Base-by-base conservation (phyloP, 2,113 vertebrate species). In the Paralichthys olivaceus region DNA sequence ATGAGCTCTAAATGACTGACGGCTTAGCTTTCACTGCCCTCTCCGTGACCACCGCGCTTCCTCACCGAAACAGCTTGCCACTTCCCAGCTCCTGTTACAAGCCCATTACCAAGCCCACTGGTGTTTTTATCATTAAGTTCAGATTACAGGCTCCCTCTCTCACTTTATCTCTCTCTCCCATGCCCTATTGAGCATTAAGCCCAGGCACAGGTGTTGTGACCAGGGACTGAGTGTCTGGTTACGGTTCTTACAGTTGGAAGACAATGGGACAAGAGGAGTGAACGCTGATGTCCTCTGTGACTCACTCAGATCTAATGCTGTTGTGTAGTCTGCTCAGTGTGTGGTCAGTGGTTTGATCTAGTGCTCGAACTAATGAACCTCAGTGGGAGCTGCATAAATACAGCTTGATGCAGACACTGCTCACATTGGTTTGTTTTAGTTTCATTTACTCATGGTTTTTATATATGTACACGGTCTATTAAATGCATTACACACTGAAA, bases 81-180 rank as follows among this genome's bases (percentile, higher is more conserved):
- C 85, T 88, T 88, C 57, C 67, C 71, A 72, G 89, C 83, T 95
- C 93, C 61, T 49, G 28, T 95, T 95, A 93, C 93, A 90, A 76
- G 73, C 72, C 87, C 85, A 81, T 85, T 87, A 90, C 75, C 66
- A 26, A 87, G 74, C 80, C 69, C 83, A 58, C 83, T 29, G 65
- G 78, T 79, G 89, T 87, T 89, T 90, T 91, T 89, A 89, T 90
- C 85, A 61, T 90, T 69, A 85, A 86, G 84, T 90, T 92, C 86
- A 90, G 55, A 90, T 93, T 92, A 91, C 93, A 87, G 53, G 70
- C 84, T 75, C 75, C 56, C 80, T 63, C 73, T 49, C 84, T 69
- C 76, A 67, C 67, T 73, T 80, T 76, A 74, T 81, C 80, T 67
- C 53, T 19, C 73, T 63, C 82, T 83, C 75, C 40, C 69, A 77